phyloP scores from a whole-genome alignment of 2,888 invertebrate genomes.

The Slavum lentiscoides region DNA sequence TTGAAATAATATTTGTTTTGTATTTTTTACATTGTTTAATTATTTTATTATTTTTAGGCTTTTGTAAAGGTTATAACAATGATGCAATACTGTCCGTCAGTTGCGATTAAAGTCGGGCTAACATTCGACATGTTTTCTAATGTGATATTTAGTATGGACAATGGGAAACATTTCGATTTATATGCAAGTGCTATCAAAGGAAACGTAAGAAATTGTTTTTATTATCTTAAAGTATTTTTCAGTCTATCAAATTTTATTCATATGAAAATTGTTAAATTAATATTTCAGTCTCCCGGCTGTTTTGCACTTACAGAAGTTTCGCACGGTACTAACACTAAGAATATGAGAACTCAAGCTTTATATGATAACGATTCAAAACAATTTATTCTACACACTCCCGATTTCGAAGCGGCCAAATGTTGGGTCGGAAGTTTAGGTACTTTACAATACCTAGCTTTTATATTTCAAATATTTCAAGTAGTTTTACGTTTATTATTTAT shows the following conservation, averaged over 20 bases:
- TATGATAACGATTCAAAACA: constrained; percentile 77
- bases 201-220: constrained; percentile 63
- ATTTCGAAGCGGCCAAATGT: constrained; percentile 94
- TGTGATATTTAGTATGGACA: constrained; percentile 62
- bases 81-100: constrained; percentile 60
- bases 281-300: constrained; percentile 68
- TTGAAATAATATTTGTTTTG: constrained; percentile 1
- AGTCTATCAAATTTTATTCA: not conserved
- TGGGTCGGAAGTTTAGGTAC: constrained; percentile 90
- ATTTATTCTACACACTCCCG: constrained; percentile 88
- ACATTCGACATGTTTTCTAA: constrained; percentile 62
- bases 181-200: constrained; percentile 68
- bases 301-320: constrained; percentile 90
- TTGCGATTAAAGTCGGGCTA: constrained; percentile 59
- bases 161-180: constrained; percentile 60
- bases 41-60: constrained; percentile 54
- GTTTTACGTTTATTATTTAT: not conserved
- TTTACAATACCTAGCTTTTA: not conserved
- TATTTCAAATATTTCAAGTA: constrained; percentile 3
- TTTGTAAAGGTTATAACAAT: constrained; percentile 56
- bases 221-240: not conserved
- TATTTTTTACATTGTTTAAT: not conserved
- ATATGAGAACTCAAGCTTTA: constrained; percentile 86
- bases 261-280: not conserved
- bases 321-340: constrained; percentile 92